A percentile compares a stretch with the other conserved stretches of the same genome.
These are phyloP conservation scores for Zaprionus lineosus DNA, from an alignment of 2,888 invertebrate genomes.

Conservation along the genomic window DNA sequence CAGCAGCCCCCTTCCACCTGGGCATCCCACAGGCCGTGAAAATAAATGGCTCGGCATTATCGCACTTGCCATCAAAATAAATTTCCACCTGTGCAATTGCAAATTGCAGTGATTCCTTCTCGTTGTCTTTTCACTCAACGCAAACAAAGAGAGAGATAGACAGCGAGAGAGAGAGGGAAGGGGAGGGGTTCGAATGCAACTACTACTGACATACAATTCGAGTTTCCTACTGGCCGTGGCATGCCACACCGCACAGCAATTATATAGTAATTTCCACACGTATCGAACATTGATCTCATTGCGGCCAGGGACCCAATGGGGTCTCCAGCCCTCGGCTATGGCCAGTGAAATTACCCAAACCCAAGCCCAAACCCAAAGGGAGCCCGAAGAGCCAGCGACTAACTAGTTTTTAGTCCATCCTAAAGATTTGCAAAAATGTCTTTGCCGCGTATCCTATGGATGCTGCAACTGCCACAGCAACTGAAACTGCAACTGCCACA, in stretches of 20 bases:
- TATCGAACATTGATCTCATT: conserved; percentile 74
- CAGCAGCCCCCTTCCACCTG: conserved; percentile 4
- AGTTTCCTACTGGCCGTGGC: conserved; percentile 61
- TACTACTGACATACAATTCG: conserved; percentile 53
- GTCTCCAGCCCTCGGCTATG: conserved; percentile 4
- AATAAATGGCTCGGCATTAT: conserved; percentile 75
- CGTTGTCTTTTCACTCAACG: conserved; percentile 55
- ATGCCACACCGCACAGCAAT: conserved; percentile 51
- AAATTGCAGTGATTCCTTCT: conserved; percentile 74
- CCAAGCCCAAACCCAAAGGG: neutral
- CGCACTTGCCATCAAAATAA: conserved; percentile 77
- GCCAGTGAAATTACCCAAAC: conserved; percentile 52
- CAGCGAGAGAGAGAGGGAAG: too few species aligned
- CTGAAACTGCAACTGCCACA: conserved; percentile 16
- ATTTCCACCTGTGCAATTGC: conserved; percentile 79
- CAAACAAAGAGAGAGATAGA: too few species aligned
- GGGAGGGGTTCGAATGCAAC: too few species aligned
- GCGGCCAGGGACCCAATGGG: conserved; percentile 4
- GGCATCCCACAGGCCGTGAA: conserved; percentile 29
- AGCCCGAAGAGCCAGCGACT: conserved; percentile 5
- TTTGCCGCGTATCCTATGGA: conserved; percentile 36
- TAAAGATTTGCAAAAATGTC: conserved; percentile 48
- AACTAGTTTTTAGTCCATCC: conserved; percentile 31
- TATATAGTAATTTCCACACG: conserved; percentile 77
- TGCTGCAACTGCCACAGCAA: conserved; percentile 14